Base-by-base conservation (phyloP, 2,113 vertebrate genomes). In the Raja brachyura region DNA sequence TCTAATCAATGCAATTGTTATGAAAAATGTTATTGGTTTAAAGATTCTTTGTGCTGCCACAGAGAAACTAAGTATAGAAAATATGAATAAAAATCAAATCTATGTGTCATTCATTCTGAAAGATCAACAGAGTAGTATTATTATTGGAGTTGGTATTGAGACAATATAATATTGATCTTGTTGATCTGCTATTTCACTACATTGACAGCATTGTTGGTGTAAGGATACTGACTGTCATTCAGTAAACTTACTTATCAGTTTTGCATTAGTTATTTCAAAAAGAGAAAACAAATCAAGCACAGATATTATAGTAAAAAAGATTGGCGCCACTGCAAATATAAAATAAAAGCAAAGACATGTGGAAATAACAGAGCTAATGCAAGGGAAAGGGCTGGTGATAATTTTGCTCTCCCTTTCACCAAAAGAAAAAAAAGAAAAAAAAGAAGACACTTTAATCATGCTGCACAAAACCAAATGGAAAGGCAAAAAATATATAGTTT, bases 81-180 rank as follows among this genome's bases (percentile, higher is more conserved):
- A 73, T 54, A 39, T 92, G 90, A 92, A 74, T 92, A 92, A 74
- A 88, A 92, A 54, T 73, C 7, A 54, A 92, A 92, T 73, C 66
- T 28, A 48, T 31, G 31, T 31, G 22, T 73, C 33, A 54, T 73
- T 74, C 33, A 25, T 92, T 73, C 90, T 92, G 66, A 48, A 39
- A 73, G 39, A 54, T 92, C 90, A 92, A 92, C 28, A 74, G 83
- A 31, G 90, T 33, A 92, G 31, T 5, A 73, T 92, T 73, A 73
- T 92, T 92, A 73, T 73, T 74, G 31, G 9, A 70, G 4, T 68
- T 73, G 90, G 25, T 92, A 73, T 74, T 74, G 66, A 73, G 66
- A 74, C 39, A 92, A 73, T 73, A 73, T 73, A 92, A 92, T 73
- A 73, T 92, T 92, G 66, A 92, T 33, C 90, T 92, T 68, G 33